These are phyloP conservation scores for Scopus umbretta DNA, from an alignment of 2,113 vertebrate genomes.

Conservation along the genomic window DNA sequence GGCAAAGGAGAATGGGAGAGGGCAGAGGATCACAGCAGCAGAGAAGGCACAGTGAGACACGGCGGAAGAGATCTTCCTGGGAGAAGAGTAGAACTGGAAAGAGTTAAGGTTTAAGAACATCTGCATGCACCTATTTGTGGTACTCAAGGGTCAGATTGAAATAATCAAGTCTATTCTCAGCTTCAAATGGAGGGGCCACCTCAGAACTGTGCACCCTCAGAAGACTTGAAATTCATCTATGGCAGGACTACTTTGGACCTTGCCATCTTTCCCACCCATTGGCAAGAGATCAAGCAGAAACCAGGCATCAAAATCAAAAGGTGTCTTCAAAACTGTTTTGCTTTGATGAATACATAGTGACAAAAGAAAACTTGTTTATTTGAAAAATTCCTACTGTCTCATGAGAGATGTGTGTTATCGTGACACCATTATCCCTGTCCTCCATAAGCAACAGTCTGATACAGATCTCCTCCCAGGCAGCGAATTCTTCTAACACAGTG, in stretches of 20 bases:
- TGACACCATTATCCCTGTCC: background rate
- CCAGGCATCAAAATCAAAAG: background rate
- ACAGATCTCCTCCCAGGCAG: background rate
- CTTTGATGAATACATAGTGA: background rate
- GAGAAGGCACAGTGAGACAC: background rate
- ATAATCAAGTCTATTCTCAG: background rate
- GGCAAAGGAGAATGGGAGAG: background rate
- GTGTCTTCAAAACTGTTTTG: background rate
- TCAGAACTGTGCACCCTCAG: background rate
- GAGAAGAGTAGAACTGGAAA: background rate
- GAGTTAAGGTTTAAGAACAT: background rate
- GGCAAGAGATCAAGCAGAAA: background rate
- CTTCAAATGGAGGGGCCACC: background rate
- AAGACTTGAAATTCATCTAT: background rate
- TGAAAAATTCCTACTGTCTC: background rate
- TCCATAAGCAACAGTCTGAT: background rate
- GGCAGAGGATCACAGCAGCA: background rate
- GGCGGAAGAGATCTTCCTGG: background rate
- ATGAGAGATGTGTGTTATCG: background rate
- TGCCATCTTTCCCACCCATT: background rate
- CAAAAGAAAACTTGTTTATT: background rate
- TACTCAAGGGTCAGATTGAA: background rate
- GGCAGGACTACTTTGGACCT: background rate
- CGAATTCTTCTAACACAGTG: background rate
- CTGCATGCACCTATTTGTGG: background rate